Conservation (phyloP, 2,113 vertebrate genomes). For the Malurus elegans region DNA sequence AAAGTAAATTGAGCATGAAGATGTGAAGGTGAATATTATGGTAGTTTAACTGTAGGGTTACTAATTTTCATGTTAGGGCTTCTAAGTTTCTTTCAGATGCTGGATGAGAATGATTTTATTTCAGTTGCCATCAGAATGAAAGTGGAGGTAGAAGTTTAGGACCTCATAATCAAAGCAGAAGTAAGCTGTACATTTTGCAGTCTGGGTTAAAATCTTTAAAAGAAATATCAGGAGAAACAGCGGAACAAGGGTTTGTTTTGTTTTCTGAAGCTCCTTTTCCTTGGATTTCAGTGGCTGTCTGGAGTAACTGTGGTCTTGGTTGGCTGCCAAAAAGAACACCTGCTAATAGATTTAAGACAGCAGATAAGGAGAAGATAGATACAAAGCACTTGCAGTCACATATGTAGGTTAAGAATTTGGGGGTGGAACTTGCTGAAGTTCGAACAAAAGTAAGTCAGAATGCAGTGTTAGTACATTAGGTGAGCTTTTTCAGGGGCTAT, state of each 20-base stretch:
- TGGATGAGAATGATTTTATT: background rate
- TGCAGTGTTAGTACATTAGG: background rate
- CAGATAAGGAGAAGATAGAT: background rate
- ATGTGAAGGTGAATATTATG: background rate
- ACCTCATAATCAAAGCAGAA: background rate
- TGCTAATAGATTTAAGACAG: background rate
- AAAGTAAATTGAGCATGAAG: background rate
- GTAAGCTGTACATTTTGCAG: background rate
- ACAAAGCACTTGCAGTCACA: background rate
- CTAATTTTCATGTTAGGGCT: background rate
- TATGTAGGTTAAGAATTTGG: slow-evolving; percentile 25
- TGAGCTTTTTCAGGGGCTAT: slow-evolving; percentile 14
- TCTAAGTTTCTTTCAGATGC: background rate
- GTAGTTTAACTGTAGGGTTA: background rate
- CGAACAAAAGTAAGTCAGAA: slow-evolving; percentile 28
- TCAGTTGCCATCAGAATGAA: background rate
- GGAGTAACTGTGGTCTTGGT: background rate
- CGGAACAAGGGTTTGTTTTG: background rate
- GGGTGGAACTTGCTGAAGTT: slow-evolving; percentile 42
- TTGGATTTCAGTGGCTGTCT: background rate
- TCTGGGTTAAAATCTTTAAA: background rate
- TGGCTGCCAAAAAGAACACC: background rate
- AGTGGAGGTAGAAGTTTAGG: background rate
- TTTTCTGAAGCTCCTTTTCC: background rate
- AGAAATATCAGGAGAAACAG: background rate